phyloP scores from a whole-genome alignment of 2,888 invertebrate species.

The Drosophila austrosaltans region DNA sequence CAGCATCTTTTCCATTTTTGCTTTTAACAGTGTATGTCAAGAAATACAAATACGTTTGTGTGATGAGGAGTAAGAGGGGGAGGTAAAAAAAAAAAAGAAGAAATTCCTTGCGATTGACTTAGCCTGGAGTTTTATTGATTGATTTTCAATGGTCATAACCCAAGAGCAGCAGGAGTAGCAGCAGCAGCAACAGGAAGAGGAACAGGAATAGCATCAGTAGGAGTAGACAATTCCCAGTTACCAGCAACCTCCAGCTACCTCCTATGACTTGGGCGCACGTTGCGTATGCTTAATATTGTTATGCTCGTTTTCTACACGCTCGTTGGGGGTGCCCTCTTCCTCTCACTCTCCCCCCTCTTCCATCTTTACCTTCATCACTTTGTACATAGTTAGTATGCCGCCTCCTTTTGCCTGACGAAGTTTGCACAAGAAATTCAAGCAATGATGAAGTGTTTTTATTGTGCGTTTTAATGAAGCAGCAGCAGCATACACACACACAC shows the following conservation, averaged over 20 bases:
- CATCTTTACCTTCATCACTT: neutral
- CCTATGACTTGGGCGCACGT: conserved; percentile 42
- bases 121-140: conserved; percentile 75
- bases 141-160: conserved; percentile 69
- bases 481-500: conserved; percentile 22
- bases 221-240: conserved; percentile 4
- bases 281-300: conserved; percentile 74
- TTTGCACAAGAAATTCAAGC: conserved; percentile 74
- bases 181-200: neutral
- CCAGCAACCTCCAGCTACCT: neutral
- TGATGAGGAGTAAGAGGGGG: neutral
- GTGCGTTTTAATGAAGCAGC: conserved; percentile 70
- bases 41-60: conserved; percentile 33
- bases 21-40: conserved; percentile 24
- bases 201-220: conserved; percentile 44
- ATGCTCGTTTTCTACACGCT: conserved; percentile 41
- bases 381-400: conserved; percentile 13
- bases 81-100: neutral
- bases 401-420: conserved; percentile 44
- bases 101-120: conserved; percentile 76
- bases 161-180: conserved; percentile 55
- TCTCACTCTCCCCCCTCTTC: neutral
- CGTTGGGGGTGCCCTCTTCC: conserved; percentile 31
- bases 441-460: conserved; percentile 73
- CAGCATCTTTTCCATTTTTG: neutral